Evolutionary conservation across 2,113 vertebrate genomes (phyloP).

Genomic region (Heliornis fulica): DNA sequence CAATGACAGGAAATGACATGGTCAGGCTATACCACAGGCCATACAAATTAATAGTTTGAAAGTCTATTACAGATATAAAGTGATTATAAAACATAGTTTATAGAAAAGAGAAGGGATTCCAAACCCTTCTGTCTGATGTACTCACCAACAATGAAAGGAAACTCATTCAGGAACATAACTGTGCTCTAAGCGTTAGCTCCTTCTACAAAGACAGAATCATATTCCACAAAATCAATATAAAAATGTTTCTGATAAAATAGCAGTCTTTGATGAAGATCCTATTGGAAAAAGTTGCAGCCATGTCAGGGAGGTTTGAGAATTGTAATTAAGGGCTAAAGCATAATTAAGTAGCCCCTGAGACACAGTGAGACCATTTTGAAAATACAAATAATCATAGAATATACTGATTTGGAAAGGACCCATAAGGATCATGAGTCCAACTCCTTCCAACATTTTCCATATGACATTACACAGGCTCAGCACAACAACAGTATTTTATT

Average conservation of each 20-base stretch:
- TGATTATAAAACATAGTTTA: neutral
- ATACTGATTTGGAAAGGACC: too few species aligned
- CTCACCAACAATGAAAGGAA: neutral
- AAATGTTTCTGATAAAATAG: neutral
- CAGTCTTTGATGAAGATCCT: neutral
- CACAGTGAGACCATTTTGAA: neutral
- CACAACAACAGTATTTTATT: neutral
- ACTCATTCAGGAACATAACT: neutral
- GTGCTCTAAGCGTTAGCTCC: neutral
- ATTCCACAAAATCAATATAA: neutral
- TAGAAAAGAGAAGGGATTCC: neutral
- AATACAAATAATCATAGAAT: neutral
- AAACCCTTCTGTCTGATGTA: neutral
- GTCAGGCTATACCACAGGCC: neutral
- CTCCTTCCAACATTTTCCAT: neutral
- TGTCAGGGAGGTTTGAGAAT: neutral
- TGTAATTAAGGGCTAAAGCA: neutral
- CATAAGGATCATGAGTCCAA: too few species aligned
- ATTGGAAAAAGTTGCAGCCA: neutral
- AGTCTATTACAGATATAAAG: neutral
- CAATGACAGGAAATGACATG: neutral
- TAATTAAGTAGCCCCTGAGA: neutral
- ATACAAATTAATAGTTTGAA: neutral
- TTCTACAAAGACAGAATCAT: neutral
- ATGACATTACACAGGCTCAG: neutral